Evolutionary conservation across 2,888 invertebrate genomes (phyloP).

Genomic region (Melinaea marsaeus): DNA sequence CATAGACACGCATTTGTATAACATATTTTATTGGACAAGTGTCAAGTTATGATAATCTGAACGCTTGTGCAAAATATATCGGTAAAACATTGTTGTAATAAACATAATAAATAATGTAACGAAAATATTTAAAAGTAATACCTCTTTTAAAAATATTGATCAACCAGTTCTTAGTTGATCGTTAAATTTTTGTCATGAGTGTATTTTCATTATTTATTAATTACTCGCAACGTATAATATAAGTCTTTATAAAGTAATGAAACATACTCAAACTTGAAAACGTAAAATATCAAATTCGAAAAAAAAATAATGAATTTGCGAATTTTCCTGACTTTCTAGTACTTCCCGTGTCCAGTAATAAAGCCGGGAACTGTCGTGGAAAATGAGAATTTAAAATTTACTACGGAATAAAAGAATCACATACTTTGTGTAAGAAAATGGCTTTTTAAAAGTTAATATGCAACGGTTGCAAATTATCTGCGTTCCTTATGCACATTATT

Average conservation of each 20-base stretch:
- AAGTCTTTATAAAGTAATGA: no score
- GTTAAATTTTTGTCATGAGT: no score
- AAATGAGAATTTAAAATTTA: slow-evolving; percentile 26
- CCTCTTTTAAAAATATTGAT: no score
- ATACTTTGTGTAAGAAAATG: slow-evolving; percentile 3
- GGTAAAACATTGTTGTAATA: no score
- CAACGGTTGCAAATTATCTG: not conserved
- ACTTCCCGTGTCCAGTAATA: slow-evolving; percentile 18
- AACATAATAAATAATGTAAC: no score
- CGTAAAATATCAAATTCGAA: not conserved
- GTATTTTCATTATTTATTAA: no score
- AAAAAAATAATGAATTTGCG: slow-evolving; percentile 14
- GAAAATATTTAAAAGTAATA: no score
- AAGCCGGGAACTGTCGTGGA: slow-evolving; percentile 26
- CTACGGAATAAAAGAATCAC: slow-evolving; percentile 20
- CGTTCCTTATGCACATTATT: not conserved
- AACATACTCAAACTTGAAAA: no score
- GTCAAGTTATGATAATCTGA: not conserved
- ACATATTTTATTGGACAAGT: no score
- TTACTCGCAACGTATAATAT: no score
- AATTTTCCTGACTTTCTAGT: slow-evolving; percentile 10
- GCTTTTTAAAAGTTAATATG: slow-evolving; percentile 9
- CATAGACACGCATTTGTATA: not conserved
- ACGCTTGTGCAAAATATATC: not conserved
- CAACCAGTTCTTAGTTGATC: no score